Conservation (phyloP, 2,888 invertebrate genomes). For the Ophonus ardosiacus region DNA sequence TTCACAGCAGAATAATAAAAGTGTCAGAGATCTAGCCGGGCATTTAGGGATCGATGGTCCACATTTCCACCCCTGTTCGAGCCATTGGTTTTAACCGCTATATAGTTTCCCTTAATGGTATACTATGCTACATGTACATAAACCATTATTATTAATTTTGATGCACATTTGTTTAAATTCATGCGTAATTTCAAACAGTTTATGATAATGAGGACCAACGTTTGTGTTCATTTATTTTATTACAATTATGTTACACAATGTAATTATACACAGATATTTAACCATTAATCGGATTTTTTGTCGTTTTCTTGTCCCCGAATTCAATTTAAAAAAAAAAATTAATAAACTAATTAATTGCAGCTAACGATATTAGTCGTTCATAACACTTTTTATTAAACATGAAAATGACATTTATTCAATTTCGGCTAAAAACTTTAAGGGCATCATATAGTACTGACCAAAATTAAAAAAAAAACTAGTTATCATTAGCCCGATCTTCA, state of each 20-base stretch:
- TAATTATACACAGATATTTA: neutral
- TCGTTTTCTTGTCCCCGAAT: too few relatives aligned
- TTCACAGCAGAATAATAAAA: conserved; percentile 1
- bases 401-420: too few relatives aligned
- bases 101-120: neutral
- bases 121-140: conserved; percentile 1
- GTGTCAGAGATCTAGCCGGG: neutral
- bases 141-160: conserved; percentile 19
- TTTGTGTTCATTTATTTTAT: conserved; percentile 3
- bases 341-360: too few relatives aligned
- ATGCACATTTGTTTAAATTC: neutral
- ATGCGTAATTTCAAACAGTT: neutral
- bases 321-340: too few relatives aligned
- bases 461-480: too few relatives aligned
- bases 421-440: too few relatives aligned
- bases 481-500: too few relatives aligned
- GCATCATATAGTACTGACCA: too few relatives aligned
- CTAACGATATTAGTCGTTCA: too few relatives aligned
- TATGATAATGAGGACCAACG: neutral
- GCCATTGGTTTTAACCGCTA: neutral
- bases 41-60: neutral
- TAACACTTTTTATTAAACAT: too few relatives aligned
- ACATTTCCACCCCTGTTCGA: neutral
- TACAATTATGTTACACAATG: neutral
- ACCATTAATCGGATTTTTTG: too few relatives aligned